Evolutionary conservation across 2,797 vertebrate species (phyloP).

Genomic region (Melanotaenia nigrans): DNA sequence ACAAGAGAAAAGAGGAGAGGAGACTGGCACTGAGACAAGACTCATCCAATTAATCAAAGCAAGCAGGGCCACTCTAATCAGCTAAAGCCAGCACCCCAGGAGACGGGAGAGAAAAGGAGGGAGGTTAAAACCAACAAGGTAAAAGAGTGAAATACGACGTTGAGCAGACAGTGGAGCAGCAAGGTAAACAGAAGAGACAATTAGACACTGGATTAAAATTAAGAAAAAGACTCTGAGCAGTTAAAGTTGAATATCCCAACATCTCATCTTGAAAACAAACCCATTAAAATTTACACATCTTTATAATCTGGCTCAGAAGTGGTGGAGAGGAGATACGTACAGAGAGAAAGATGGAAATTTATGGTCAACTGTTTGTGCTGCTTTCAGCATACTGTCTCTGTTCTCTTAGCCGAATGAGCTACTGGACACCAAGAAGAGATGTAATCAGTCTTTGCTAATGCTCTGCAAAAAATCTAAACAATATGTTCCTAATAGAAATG

Average conservation of each 20-base stretch:
- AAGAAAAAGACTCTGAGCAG: neutral
- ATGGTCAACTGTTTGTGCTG: constrained; percentile 27
- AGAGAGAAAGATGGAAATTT: constrained; percentile 20
- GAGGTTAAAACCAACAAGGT: constrained; percentile 43
- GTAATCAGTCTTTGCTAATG: too few relatives aligned
- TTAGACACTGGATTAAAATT: neutral
- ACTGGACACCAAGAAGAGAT: constrained; percentile 2
- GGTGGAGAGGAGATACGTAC: neutral
- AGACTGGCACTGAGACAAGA: constrained; percentile 53
- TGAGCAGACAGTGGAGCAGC: constrained; percentile 12
- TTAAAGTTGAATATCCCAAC: neutral
- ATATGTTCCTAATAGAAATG: too few relatives aligned
- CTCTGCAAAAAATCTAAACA: too few relatives aligned
- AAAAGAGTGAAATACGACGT: constrained; percentile 23
- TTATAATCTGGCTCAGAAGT: neutral
- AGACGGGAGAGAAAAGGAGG: constrained; percentile 23
- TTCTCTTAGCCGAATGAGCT: constrained; percentile 7
- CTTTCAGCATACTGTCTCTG: constrained; percentile 16
- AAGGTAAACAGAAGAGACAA: constrained; percentile 5
- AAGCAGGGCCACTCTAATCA: constrained; percentile 71
- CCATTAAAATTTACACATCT: neutral
- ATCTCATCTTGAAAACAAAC: neutral
- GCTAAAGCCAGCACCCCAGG: constrained; percentile 47
- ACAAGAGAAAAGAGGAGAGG: constrained; percentile 16
- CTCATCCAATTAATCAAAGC: constrained; percentile 75